A percentile compares a stretch with the other conserved stretches of the same genome.
These are phyloP conservation scores for Halyomorpha halys DNA, from an alignment of 1,140 invertebrate genomes.

Conservation along the genomic window DNA sequence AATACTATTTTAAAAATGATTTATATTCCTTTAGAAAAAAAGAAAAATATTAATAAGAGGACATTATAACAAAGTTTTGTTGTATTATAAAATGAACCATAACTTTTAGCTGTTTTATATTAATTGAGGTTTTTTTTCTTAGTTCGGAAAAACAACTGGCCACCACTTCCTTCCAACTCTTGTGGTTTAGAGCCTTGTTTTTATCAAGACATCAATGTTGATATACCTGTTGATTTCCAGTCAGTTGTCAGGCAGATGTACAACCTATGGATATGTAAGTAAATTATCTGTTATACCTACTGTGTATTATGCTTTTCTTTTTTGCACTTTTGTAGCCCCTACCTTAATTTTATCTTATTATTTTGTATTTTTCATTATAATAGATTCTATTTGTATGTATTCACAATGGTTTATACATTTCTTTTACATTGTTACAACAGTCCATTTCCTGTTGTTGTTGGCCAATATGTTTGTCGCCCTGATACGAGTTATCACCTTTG, in stretches of 20 bases:
- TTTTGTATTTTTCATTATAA: conserved; percentile 21
- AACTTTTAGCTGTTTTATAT: conserved; percentile 5
- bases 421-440: conserved; percentile 46
- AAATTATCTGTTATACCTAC: too few relatives aligned
- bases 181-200: conserved; percentile 83
- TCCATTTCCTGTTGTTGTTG: conserved; percentile 75
- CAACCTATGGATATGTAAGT: conserved; percentile 95
- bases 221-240: conserved; percentile 96
- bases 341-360: conserved; percentile 20
- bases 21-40: too few relatives aligned
- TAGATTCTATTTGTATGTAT: not conserved
- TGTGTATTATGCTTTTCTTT: too few relatives aligned
- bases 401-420: too few relatives aligned
- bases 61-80: not conserved
- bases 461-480: conserved; percentile 79
- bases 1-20: too few relatives aligned
- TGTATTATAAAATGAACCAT: not conserved
- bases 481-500: conserved; percentile 50
- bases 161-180: conserved; percentile 82
- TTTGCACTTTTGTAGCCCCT: too few relatives aligned
- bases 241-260: conserved; percentile 87
- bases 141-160: conserved; percentile 92
- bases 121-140: conserved; percentile 37
- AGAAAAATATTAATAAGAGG: too few relatives aligned
- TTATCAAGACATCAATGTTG: conserved; percentile 99